Percentiles rank a stretch among this genome's conserved stretches.
Evolutionary conservation across 1,140 invertebrate species (phyloP).

Genomic region (Lordiphosa mommai): DNA sequence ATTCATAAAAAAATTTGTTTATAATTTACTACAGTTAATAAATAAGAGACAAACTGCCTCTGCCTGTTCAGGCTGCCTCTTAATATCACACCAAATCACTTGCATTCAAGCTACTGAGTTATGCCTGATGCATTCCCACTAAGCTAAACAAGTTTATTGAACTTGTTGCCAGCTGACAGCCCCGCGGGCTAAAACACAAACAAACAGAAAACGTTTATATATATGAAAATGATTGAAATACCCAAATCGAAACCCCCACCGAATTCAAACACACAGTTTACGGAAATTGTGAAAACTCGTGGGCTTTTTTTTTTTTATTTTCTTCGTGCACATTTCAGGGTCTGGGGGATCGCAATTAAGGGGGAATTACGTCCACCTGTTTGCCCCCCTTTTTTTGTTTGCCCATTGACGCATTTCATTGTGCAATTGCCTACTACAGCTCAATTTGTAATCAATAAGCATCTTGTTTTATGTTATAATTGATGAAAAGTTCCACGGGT

Average conservation of each 20-base stretch:
- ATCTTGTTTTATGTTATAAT: constrained; percentile 27
- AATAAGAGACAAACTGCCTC: too few relatives aligned
- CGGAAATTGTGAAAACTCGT: constrained; percentile 33
- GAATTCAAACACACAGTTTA: background rate
- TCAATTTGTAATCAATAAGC: constrained; percentile 23
- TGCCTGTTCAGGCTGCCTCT: too few relatives aligned
- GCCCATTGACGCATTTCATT: constrained; percentile 1
- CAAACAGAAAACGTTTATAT: background rate
- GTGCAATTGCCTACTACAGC: constrained; percentile 9
- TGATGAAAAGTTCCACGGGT: constrained; percentile 16
- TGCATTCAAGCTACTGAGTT: too few relatives aligned
- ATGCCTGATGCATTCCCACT: too few relatives aligned
- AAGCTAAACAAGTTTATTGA: constrained; percentile 63
- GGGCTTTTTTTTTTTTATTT: background rate
- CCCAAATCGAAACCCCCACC: constrained; percentile 10
- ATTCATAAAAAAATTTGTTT: too few relatives aligned
- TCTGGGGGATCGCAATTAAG: background rate
- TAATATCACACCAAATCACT: too few relatives aligned
- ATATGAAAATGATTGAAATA: constrained; percentile 24
- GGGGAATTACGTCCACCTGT: constrained; percentile 16
- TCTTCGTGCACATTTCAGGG: constrained; percentile 1
- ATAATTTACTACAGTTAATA: too few relatives aligned
- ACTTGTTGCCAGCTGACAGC: constrained; percentile 43
- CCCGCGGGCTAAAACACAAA: constrained; percentile 4
- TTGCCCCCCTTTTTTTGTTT: background rate